Evolutionary conservation across 2,888 invertebrate genomes (phyloP), one percentile per base, ranked within the genome.

Genomic region (Yponomeuta malinellus): DNA sequence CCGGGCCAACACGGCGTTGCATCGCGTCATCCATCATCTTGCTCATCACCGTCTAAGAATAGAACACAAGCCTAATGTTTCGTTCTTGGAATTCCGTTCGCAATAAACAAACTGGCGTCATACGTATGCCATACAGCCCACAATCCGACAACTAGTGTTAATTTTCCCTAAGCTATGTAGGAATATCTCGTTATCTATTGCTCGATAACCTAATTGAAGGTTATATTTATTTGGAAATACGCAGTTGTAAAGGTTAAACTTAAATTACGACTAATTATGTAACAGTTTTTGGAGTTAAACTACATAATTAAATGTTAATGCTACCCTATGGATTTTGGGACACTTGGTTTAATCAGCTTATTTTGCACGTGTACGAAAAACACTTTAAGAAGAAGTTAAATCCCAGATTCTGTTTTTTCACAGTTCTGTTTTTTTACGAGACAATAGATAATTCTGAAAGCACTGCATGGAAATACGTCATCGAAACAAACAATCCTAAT

Each of bases 11-110:
- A 72, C 72, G 79, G 76, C 83, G 80, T 78, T 86, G 87, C 82
- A 67, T 48, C 87, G 83, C 90, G 89, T 90, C 90, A 90, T 86
- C 81, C 83, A 88, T 88, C 89, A 86, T 81, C 83, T 80, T 83
- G 82, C 83, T 87, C 88, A 89, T 89, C 90, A 87, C 84, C 75
- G 72, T 81, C 88, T 87, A 89, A 81, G 84, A 90, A 90, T 92
- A 91, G 90, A 83, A 84, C 83, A 76, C 78, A 76, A 78, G 80
- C 80, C 80, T 86, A 85, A 79, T 83, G 83, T 83, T 84, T 82
- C 88, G 86, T 90, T 89, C 90, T 85, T 80, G 76, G 86, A 87
- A 90, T 90, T 84, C 86, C 85, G 76, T 75, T 78, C 77, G 77
- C 78, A 77, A 80, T 87, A 88, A 88, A 88, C 85, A 87, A 85